Conservation (phyloP, 1,140 invertebrate genomes). For the Drosophila arawakana region DNA sequence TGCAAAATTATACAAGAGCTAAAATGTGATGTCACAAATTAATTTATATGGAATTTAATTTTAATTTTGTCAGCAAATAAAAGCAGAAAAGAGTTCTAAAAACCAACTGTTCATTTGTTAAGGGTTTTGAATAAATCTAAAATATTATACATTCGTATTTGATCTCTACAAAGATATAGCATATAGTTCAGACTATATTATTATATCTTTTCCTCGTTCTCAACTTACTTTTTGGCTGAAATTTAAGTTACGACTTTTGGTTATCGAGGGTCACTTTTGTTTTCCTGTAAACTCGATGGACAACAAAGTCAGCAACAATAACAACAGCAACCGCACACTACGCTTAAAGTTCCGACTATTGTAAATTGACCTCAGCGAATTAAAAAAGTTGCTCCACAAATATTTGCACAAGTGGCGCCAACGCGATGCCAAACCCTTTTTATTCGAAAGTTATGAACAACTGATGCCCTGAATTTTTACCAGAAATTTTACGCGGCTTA, state of each 20-base stretch:
- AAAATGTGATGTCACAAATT: too few relatives aligned
- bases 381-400: slow-evolving; percentile 32
- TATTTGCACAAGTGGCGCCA: slow-evolving; percentile 31
- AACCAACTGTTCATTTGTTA: too few relatives aligned
- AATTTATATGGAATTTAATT: too few relatives aligned
- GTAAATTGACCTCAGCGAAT: slow-evolving; percentile 25
- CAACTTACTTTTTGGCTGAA: not conserved
- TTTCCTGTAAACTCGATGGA: not conserved
- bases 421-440: slow-evolving; percentile 12
- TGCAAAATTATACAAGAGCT: too few relatives aligned
- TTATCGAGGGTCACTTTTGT: slow-evolving; percentile 1
- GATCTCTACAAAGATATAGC: too few relatives aligned
- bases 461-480: not conserved
- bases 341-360: slow-evolving; percentile 34
- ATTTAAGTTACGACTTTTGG: slow-evolving; percentile 7
- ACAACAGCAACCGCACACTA: not conserved
- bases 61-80: too few relatives aligned
- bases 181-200: too few relatives aligned
- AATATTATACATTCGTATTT: too few relatives aligned
- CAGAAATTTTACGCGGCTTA: slow-evolving; percentile 10
- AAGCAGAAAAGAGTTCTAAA: too few relatives aligned
- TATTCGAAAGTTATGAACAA: slow-evolving; percentile 13
- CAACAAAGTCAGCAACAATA: not conserved
- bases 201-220: not conserved
- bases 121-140: too few relatives aligned